These are phyloP conservation scores for Sinosuthora webbiana DNA, from an alignment of 2,113 vertebrate genomes.

Conservation along the genomic window DNA sequence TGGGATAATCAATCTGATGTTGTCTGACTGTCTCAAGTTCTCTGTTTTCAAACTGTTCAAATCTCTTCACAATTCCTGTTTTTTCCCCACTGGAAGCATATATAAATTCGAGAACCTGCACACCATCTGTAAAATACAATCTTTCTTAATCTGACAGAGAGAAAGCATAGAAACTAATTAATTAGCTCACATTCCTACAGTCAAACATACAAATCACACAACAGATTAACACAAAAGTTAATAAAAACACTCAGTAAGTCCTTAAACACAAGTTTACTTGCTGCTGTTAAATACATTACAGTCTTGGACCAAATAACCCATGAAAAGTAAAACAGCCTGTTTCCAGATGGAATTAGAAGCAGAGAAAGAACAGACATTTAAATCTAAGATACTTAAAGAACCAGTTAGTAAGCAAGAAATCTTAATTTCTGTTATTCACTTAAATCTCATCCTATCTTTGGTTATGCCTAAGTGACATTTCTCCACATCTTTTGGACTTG, in stretches of 20 bases:
- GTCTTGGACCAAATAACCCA: not conserved
- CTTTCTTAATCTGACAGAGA: not conserved
- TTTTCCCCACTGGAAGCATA: constrained; percentile 85
- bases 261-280: not conserved
- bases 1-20: constrained; percentile 77
- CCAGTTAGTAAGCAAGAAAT: not conserved
- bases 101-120: constrained; percentile 81
- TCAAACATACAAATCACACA: not conserved
- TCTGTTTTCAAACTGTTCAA: constrained; percentile 79
- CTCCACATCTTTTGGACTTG: not conserved
- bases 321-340: not conserved
- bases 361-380: not conserved
- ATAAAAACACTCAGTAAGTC: not conserved
- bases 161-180: not conserved
- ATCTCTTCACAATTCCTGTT: constrained; percentile 83
- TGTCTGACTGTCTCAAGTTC: constrained; percentile 80
- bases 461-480: not conserved
- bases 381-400: not conserved
- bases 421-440: not conserved
- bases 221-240: not conserved
- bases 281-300: not conserved
- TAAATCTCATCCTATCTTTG: not conserved
- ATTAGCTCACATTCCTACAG: not conserved
- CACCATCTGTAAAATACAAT: constrained; percentile 72
- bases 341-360: not conserved